Evolutionary conservation across 2,797 vertebrate species (phyloP).

Genomic region (Micromesistius poutassou): DNA sequence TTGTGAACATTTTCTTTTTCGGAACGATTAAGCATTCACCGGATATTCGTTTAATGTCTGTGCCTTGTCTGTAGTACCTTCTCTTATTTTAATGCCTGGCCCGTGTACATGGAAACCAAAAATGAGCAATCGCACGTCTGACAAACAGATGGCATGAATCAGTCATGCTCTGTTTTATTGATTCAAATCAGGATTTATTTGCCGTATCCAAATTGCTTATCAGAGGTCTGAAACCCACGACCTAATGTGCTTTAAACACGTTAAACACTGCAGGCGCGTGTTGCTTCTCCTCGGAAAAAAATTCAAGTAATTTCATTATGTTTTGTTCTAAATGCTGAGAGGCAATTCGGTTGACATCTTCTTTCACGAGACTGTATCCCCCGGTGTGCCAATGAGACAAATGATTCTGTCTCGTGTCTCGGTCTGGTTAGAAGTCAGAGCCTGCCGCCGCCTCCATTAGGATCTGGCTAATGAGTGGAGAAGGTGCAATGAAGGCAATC

Average conservation of each 20-base stretch:
- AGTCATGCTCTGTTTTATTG: not conserved
- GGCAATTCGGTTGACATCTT: not conserved
- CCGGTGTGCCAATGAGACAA: not conserved
- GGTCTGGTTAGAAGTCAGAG: not conserved
- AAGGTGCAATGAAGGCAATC: not conserved
- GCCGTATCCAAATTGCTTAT: not conserved
- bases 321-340: not conserved
- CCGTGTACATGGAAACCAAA: not conserved
- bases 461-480: not conserved
- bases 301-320: not conserved
- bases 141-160: not conserved
- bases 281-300: not conserved
- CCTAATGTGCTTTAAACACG: not conserved
- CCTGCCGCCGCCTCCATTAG: not conserved
- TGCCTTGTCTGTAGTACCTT: not conserved
- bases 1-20: conserved; percentile 42
- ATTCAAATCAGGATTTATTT: not conserved
- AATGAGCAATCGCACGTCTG: not conserved
- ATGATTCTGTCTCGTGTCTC: not conserved
- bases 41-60: conserved; percentile 22
- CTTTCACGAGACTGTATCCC: not conserved
- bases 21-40: conserved; percentile 18
- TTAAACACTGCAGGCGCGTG: not conserved
- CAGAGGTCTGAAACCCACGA: not conserved
- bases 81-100: too few species aligned